Evolutionary conservation across 2,888 invertebrate genomes (phyloP), one percentile per base, ranked within the genome.

Genomic region (Watsonalla cultraria): DNA sequence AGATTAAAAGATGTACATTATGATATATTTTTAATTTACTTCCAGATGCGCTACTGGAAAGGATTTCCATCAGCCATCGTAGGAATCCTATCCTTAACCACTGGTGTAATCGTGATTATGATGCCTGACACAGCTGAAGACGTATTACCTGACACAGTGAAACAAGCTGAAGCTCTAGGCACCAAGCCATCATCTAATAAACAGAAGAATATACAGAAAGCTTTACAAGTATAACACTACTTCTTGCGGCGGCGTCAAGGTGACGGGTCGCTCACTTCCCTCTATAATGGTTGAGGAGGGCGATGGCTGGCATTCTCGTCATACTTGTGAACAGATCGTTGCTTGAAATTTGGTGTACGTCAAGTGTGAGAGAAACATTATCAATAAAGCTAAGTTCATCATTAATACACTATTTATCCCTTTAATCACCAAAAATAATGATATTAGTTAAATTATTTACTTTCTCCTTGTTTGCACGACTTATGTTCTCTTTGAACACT

Each of bases 41-140:
- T 60, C 90, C 92, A 75, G 75, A 53, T 71, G 37, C 53, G 55
- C 14, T 70, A 65, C 56, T 75, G 75, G 75, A 47, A 62, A 0
- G 76, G 74, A 11, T 63, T 75, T 5, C 75, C 75, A 0, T 67
- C 74, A 0, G 52, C 74, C 0, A 60, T 75, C 9, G 67, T 77
- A 7, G 74, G 77, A 5, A 48, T 57, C 5, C 57, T 71, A 0
- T 70, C 74, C 0, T 51, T 75, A n/a, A 58, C 64, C 0, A 75
- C 76, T 2, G 74, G 68, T 0, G n/a, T 63, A 0, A 51, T 69
- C 4, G 68, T 74, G 5, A 57, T 66, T 37, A 53, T 75, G 48
- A 66, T 75, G 48, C 76, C 77, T 0, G 74, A 76, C 8, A 76
- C 77, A 0, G 63, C 70, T 6, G 66, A 66, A 37, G 67, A 67